Evolutionary conservation across 2,888 invertebrate genomes (phyloP).

Genomic region (Xestoiulus laeticollis): DNA sequence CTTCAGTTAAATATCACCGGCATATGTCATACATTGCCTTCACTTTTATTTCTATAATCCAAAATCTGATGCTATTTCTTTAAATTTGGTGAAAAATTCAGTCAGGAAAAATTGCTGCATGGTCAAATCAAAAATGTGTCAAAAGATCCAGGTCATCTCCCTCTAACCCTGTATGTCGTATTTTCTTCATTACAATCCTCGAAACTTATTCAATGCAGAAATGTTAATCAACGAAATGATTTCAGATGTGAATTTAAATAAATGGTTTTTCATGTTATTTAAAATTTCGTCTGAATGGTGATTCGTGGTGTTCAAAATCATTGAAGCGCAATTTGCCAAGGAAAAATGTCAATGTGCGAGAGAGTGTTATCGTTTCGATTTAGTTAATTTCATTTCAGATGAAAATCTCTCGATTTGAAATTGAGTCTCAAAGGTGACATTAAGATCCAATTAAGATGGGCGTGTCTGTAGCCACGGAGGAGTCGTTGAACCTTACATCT

Average conservation of each 20-base stretch:
- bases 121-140: too few species aligned
- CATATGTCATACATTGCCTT: too few species aligned
- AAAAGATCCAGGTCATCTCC: too few species aligned
- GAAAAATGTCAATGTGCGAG: not conserved
- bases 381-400: constrained; percentile 15
- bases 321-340: not conserved
- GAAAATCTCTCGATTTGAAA: constrained; percentile 18
- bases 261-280: not conserved
- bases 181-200: constrained; percentile 3
- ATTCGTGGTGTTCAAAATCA: not conserved
- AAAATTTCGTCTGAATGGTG: not conserved
- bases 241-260: not conserved
- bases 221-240: constrained; percentile 16
- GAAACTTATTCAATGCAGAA: not conserved
- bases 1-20: too few species aligned
- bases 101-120: too few species aligned
- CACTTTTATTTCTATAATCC: too few species aligned
- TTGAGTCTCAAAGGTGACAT: not conserved
- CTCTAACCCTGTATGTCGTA: not conserved
- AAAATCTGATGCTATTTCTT: too few species aligned
- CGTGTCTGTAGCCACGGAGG: not conserved
- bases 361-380: not conserved
- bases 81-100: too few species aligned
- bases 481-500: not conserved
- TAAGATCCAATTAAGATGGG: constrained; percentile 41